Evolutionary conservation across 1,140 invertebrate genomes (phyloP).

Genomic region (Sitodiplosis mosellana): DNA sequence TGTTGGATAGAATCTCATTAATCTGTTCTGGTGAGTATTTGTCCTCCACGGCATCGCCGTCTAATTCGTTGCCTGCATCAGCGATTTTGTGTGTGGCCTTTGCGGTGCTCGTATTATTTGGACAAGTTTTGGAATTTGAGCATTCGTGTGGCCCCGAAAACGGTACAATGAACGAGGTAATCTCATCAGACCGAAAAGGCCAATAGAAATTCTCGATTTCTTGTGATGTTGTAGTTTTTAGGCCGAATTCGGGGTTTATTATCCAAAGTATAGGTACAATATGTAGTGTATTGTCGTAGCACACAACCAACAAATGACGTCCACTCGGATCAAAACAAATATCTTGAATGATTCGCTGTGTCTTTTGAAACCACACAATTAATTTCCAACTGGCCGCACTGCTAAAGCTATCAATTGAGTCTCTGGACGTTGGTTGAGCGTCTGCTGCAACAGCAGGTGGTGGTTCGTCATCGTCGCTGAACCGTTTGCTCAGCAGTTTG

Average conservation of each 20-base stretch:
- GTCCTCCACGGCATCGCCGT: slow-evolving; percentile 1
- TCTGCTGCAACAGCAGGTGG: too few relatives aligned
- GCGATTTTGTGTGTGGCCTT: background rate
- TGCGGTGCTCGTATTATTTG: slow-evolving; percentile 16
- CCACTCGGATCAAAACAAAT: slow-evolving; percentile 51
- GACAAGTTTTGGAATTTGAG: slow-evolving; percentile 22
- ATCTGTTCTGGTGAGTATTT: background rate
- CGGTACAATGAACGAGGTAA: slow-evolving; percentile 24
- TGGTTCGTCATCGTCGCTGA: too few relatives aligned
- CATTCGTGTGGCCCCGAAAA: slow-evolving; percentile 24
- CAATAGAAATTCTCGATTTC: slow-evolving; percentile 6
- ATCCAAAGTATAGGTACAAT: slow-evolving; percentile 21
- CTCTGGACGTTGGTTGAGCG: too few relatives aligned
- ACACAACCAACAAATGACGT: slow-evolving; percentile 43
- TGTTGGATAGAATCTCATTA: slow-evolving; percentile 12
- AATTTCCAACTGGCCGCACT: slow-evolving; percentile 31
- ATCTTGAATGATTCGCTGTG: slow-evolving; percentile 36
- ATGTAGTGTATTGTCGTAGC: slow-evolving; percentile 24
- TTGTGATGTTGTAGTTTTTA: slow-evolving; percentile 5
- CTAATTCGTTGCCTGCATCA: background rate
- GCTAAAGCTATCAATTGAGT: too few relatives aligned
- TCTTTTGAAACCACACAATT: slow-evolving; percentile 44
- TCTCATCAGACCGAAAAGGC: slow-evolving; percentile 14
- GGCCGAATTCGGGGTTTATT: slow-evolving; percentile 9
- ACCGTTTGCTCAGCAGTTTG: too few relatives aligned